Conservation (phyloP, 1,140 invertebrate genomes). For the Diachasmimorpha longicaudata region DNA sequence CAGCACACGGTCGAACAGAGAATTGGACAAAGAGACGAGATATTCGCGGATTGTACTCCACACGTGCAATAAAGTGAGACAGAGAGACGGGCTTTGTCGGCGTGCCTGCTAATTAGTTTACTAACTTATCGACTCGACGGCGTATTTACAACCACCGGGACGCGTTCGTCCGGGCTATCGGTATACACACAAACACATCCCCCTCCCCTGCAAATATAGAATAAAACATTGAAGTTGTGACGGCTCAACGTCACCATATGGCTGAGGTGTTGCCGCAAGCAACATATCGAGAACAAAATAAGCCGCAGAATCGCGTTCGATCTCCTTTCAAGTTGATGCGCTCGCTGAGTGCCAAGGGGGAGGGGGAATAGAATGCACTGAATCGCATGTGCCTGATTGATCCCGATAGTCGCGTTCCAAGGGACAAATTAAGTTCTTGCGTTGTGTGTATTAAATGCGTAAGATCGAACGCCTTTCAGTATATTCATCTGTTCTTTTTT, state of each 20-base stretch:
- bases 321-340: neutral
- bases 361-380: conserved; percentile 13
- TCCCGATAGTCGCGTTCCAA: conserved; percentile 50
- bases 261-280: conserved; percentile 39
- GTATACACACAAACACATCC: neutral
- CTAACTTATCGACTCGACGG: conserved; percentile 59
- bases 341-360: neutral
- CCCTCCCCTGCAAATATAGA: conserved; percentile 27
- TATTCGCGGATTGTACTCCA: neutral
- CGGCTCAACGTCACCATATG: conserved; percentile 39
- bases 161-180: neutral
- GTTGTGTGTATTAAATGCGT: conserved; percentile 8
- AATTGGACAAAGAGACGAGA: neutral
- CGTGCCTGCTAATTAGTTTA: conserved; percentile 62
- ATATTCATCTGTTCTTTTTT: neutral
- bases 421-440: conserved; percentile 60
- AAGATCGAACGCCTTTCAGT: neutral
- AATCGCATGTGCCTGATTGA: conserved; percentile 43
- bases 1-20: conserved; percentile 26
- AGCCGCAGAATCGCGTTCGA: conserved; percentile 1
- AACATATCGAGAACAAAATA: conserved; percentile 36
- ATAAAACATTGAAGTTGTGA: conserved; percentile 40
- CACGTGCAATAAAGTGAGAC: neutral
- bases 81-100: conserved; percentile 57
- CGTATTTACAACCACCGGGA: conserved; percentile 43